Percentiles rank a stretch among this genome's conserved stretches.
Evolutionary conservation across 2,888 invertebrate genomes (phyloP).

Genomic region (Tillus elongatus): DNA sequence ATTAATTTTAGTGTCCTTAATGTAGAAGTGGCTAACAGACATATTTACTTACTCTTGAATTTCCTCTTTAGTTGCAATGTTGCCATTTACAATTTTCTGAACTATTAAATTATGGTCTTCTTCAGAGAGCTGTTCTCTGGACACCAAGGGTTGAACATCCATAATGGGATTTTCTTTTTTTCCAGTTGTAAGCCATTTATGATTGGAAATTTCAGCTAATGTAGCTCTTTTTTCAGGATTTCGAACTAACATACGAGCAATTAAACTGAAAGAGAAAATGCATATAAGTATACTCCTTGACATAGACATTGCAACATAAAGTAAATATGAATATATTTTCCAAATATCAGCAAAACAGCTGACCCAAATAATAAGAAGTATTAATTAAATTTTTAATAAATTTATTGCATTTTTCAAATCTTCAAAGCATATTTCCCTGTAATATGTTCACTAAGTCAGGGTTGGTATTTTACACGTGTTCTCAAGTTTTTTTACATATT

Average conservation of each 20-base stretch:
- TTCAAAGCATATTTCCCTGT: no score
- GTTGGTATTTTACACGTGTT: no score
- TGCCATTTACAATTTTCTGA: conserved; percentile 93
- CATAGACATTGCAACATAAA: no score
- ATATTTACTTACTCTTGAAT: conserved; percentile 66
- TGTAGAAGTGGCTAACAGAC: neutral
- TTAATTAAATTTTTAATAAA: no score
- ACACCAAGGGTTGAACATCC: conserved; percentile 72
- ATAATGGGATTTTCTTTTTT: conserved; percentile 42
- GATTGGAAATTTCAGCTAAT: conserved; percentile 76
- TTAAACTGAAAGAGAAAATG: conserved; percentile 55
- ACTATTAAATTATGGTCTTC: conserved; percentile 87
- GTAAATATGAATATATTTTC: no score
- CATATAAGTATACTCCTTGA: neutral
- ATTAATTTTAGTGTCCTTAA: no score
- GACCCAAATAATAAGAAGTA: no score
- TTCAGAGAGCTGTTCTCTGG: conserved; percentile 80
- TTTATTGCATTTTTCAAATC: no score
- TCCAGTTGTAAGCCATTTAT: conserved; percentile 70
- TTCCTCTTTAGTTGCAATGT: conserved; percentile 88
- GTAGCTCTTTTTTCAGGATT: conserved; percentile 87
- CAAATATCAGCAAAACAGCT: no score
- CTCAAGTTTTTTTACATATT: no score
- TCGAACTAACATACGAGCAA: conserved; percentile 85
- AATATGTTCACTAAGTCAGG: no score